These are phyloP conservation scores for Porites cylindrica DNA, from an alignment of 92 coral and sea anemone species.

Conservation along the genomic window DNA sequence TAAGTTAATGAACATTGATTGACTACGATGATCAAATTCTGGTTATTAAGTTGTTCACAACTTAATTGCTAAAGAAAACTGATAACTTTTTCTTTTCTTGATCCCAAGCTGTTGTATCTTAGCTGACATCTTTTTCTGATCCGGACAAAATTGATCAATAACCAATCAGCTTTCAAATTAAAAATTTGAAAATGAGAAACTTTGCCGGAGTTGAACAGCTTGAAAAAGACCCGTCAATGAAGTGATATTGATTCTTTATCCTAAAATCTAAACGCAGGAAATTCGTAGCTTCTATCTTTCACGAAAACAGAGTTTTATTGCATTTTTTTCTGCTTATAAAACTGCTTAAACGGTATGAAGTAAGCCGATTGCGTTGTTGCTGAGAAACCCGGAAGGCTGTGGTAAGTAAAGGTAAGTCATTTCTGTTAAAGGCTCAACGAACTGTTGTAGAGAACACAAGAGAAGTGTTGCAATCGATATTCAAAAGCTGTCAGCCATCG, in stretches of 20 bases:
- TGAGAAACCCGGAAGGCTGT: neutral
- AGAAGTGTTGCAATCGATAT: neutral
- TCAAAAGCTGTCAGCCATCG: neutral
- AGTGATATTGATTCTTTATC: neutral
- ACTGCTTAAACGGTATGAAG: neutral
- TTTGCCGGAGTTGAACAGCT: neutral
- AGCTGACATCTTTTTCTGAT: neutral
- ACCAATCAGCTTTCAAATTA: neutral
- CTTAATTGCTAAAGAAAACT: neutral
- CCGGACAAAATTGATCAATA: neutral
- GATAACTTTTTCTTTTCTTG: neutral
- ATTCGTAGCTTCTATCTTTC: constrained; percentile 3
- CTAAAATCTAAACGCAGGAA: constrained; percentile 18
- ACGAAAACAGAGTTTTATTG: neutral
- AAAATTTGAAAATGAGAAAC: neutral
- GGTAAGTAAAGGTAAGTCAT: neutral
- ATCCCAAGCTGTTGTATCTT: neutral
- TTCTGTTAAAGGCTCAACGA: too few species aligned
- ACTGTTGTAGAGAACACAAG: neutral
- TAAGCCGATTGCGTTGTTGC: neutral
- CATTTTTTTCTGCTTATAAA: neutral
- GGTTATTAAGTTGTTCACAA: neutral
- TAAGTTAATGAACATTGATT: too few species aligned
- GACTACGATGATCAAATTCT: neutral
- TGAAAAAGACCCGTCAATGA: neutral